Base-by-base conservation (phyloP, 2,888 invertebrate genomes). In the Zeuzera pyrina region DNA sequence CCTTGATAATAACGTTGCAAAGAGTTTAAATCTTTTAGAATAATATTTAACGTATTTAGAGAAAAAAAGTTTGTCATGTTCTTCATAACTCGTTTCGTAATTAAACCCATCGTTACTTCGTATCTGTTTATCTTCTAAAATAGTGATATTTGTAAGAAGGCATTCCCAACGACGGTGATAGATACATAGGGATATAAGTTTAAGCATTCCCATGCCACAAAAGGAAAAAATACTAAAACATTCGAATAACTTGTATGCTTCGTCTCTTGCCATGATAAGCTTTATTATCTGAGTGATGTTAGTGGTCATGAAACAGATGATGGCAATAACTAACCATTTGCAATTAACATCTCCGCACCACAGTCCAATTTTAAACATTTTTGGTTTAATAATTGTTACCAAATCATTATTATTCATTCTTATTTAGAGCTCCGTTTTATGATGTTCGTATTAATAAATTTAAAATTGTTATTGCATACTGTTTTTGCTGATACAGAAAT, bases 171-270 rank as follows among this genome's bases (percentile, higher is more conserved):
- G 42, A 6, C 44, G 24, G 2, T 49, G 40, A 12, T 54, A 45
- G 3, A 29, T 21, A 2, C 47, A 38, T n/a, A 78, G 41, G 3
- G 66, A 68, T 12, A 39, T 32, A 1, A 72, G 42, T 42, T 78
- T 78, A 0, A 73, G 33, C 3, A 65, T 39, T 0, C 72, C 73
- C 68, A 78, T 68, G 5, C 49, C 42, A 25, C 64, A 67, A 37
- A 77, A 78, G 0, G 65, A 56, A 1, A 73, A 48, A 1, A 70
- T 47, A 33, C 76, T 73, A 31, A 70, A 63, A 36, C 69, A 67
- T 49, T 70, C 65, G 29, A 76, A 69, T 1, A 71, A 41, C 13
- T 47, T 56, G 7, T 60, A 52, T 0, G 49, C 38, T 25, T 76
- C 57, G n/a, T 52, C 46, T 26, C 38, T 57, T 2, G 57, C 54